These are phyloP conservation scores for Tachina lurida DNA, from an alignment of 2,888 invertebrate species.

Conservation along the genomic window DNA sequence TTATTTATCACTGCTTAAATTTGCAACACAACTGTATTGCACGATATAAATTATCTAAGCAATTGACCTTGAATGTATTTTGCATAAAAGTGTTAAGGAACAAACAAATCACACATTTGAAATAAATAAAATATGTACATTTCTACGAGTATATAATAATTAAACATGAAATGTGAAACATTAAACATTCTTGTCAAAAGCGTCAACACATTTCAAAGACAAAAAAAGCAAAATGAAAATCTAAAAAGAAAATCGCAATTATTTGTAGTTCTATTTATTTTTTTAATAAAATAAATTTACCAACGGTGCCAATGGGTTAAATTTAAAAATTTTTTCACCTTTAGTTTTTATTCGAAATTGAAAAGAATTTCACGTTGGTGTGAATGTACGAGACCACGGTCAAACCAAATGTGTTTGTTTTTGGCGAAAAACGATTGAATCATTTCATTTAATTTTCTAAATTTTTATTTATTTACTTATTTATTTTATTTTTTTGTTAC, in stretches of 20 bases:
- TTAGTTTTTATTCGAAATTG: conserved; percentile 49
- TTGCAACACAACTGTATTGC: conserved; percentile 1
- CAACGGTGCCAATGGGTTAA: conserved; percentile 61
- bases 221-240: neutral
- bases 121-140: neutral
- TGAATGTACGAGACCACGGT: conserved; percentile 60
- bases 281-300: neutral
- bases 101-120: neutral
- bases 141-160: conserved; percentile 1
- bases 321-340: conserved; percentile 48
- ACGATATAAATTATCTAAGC: conserved; percentile 2
- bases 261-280: conserved; percentile 9
- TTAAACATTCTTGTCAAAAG: conserved; percentile 38
- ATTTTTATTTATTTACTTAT: conserved; percentile 13
- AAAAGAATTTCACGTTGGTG: conserved; percentile 60
- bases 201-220: conserved; percentile 18
- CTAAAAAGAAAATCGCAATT: neutral
- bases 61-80: conserved; percentile 61
- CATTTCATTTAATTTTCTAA: conserved; percentile 46
- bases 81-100: conserved; percentile 57
- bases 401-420: conserved; percentile 11
- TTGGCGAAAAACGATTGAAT: conserved; percentile 50
- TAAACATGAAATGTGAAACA: conserved; percentile 52
- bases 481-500: neutral
- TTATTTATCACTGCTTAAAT: neutral